Percentiles rank a stretch among this genome's conserved stretches.
These are phyloP conservation scores for Eira barbara DNA, from an alignment of 2,113 vertebrate species.

Conservation along the genomic window DNA sequence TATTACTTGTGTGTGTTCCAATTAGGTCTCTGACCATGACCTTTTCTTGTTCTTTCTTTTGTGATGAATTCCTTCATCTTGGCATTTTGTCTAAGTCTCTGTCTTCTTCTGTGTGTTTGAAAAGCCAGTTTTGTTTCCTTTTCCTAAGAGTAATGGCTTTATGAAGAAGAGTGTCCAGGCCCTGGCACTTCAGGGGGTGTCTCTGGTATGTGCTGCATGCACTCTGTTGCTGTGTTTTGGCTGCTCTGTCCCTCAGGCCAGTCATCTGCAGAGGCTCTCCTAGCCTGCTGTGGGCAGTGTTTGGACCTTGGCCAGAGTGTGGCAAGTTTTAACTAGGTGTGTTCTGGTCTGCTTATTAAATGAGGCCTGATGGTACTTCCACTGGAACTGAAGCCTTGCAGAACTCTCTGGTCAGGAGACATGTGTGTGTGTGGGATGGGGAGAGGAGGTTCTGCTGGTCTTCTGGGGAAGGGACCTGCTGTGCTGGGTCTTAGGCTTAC, in stretches of 20 bases:
- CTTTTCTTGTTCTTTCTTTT: not conserved
- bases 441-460: not conserved
- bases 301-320: not conserved
- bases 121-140: not conserved
- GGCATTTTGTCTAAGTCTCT: not conserved
- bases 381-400: not conserved
- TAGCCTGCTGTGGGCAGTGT: not conserved
- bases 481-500: not conserved
- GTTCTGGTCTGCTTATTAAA: not conserved
- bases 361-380: not conserved
- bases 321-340: not conserved
- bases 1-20: not conserved
- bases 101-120: not conserved
- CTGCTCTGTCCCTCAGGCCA: not conserved
- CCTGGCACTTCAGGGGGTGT: not conserved
- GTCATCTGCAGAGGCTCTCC: not conserved
- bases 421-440: too few species aligned
- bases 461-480: not conserved
- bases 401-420: not conserved
- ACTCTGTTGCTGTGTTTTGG: not conserved
- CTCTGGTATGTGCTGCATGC: not conserved
- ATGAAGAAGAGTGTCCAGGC: not conserved
- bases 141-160: not conserved
- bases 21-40: not conserved
- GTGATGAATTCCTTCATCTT: not conserved